Percentiles rank a stretch among this genome's conserved stretches.
These are phyloP conservation scores for Melanotus villosus DNA, from an alignment of 2,888 invertebrate species.

Conservation along the genomic window DNA sequence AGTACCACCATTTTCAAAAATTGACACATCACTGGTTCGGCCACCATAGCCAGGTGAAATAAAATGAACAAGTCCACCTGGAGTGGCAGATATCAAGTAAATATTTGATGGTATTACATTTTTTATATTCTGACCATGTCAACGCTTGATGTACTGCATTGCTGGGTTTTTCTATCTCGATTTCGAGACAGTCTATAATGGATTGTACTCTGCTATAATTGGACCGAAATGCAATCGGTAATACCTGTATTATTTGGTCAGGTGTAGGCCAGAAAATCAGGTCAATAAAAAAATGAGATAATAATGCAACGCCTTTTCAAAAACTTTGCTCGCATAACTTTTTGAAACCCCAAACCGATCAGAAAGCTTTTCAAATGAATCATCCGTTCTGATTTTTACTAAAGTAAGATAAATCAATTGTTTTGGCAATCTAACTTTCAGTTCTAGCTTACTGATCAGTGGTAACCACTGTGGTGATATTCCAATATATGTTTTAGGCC, in stretches of 20 bases:
- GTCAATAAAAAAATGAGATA: constrained; percentile 31
- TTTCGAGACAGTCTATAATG: constrained; percentile 64
- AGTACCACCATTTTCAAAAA: constrained; percentile 40
- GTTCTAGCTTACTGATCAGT: background rate
- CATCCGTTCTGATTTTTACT: constrained; percentile 35
- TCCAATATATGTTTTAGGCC: too few relatives aligned
- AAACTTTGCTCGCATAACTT: constrained; percentile 39
- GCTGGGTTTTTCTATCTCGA: constrained; percentile 62
- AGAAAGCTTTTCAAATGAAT: constrained; percentile 10
- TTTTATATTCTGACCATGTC: constrained; percentile 61
- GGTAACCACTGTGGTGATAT: background rate
- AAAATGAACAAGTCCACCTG: constrained; percentile 51
- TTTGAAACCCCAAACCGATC: constrained; percentile 23
- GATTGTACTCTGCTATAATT: constrained; percentile 53
- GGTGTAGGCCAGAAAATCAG: constrained; percentile 44
- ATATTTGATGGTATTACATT: constrained; percentile 55
- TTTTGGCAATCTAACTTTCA: too few relatives aligned
- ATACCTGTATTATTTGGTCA: constrained; percentile 35
- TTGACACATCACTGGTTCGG: constrained; percentile 34
- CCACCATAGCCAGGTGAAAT: constrained; percentile 49
- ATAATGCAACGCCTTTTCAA: constrained; percentile 30
- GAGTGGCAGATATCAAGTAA: constrained; percentile 48
- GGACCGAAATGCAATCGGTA: constrained; percentile 51
- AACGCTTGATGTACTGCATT: constrained; percentile 59
- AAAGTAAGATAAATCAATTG: background rate